Percentiles rank a stretch among this genome's conserved stretches.
These are phyloP conservation scores for Cryptomyrus ogoouensis DNA, from an alignment of 2,113 vertebrate species.

Conservation along the genomic window DNA sequence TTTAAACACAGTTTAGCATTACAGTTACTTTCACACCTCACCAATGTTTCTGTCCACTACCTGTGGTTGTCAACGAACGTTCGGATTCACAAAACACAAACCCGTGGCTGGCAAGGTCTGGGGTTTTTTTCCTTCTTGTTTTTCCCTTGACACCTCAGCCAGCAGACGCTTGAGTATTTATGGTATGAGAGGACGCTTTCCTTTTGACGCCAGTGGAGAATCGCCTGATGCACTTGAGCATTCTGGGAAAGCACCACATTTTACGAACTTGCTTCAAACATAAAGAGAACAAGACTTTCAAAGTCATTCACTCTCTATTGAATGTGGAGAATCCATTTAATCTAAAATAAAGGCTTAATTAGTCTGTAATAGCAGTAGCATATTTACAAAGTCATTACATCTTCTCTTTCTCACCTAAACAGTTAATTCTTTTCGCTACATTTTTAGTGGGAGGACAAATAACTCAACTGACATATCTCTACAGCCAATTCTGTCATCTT, in stretches of 20 bases:
- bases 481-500: neutral
- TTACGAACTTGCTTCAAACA: neutral
- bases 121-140: neutral
- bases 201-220: neutral
- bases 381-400: neutral
- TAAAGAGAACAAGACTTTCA: neutral
- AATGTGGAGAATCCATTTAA: neutral
- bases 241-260: neutral
- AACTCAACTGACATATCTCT: too few relatives aligned
- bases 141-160: neutral
- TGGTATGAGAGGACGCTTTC: neutral
- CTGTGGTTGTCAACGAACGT: neutral
- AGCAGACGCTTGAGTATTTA: neutral
- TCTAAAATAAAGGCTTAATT: neutral
- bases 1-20: neutral
- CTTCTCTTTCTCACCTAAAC: neutral
- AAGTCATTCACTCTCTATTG: neutral
- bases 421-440: neutral
- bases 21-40: slow-evolving; percentile 1
- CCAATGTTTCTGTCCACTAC: neutral
- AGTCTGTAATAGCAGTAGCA: neutral
- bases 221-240: neutral
- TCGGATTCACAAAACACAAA: neutral
- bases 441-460: neutral
- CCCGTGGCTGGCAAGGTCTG: neutral